These are phyloP conservation scores for Nephrotoma flavescens DNA, from an alignment of 2,888 invertebrate genomes.

Conservation along the genomic window DNA sequence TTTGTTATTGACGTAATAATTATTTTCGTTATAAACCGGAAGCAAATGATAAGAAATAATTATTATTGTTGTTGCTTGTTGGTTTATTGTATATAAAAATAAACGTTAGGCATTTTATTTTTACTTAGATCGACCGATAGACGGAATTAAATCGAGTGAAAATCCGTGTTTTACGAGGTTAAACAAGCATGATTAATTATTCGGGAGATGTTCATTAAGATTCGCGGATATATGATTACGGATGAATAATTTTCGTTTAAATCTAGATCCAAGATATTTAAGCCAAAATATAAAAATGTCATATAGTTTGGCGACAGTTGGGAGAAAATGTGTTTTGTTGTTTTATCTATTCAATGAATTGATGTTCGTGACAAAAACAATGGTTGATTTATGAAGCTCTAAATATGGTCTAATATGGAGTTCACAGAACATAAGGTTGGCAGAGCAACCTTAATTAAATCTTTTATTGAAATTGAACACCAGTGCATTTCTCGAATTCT, in stretches of 20 bases:
- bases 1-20: neutral
- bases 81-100: neutral
- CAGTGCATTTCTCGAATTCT: too few relatives aligned
- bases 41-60: neutral
- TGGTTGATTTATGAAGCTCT: too few relatives aligned
- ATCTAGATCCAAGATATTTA: neutral
- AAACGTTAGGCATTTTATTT: too few relatives aligned
- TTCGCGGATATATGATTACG: neutral
- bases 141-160: neutral
- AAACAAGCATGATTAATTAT: neutral
- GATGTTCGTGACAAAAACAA: too few relatives aligned
- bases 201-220: neutral
- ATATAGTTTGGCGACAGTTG: too few relatives aligned
- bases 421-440: too few relatives aligned
- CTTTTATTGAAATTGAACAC: too few relatives aligned
- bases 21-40: neutral
- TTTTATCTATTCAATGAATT: too few relatives aligned
- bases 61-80: neutral
- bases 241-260: neutral
- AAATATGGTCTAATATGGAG: too few relatives aligned
- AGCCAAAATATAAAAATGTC: too few relatives aligned
- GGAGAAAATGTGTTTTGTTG: too few relatives aligned
- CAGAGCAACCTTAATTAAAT: too few relatives aligned
- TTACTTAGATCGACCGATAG: neutral
- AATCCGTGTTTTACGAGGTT: neutral